Percentiles rank a stretch among this genome's conserved stretches.
These are phyloP conservation scores for Perodicticus potto DNA, from an alignment of 2,797 vertebrate species.

Conservation along the genomic window DNA sequence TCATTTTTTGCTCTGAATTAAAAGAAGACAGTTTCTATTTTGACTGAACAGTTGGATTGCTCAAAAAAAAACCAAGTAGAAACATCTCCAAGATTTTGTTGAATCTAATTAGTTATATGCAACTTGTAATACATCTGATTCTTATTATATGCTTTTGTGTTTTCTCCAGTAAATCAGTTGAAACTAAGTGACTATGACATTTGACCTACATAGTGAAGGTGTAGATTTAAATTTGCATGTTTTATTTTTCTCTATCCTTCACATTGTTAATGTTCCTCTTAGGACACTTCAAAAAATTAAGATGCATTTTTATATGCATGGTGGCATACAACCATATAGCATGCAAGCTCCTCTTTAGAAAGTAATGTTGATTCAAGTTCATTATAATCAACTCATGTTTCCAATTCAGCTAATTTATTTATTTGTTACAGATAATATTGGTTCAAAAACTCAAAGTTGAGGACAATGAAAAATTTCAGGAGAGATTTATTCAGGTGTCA, in stretches of 20 bases:
- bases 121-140: conserved; percentile 82
- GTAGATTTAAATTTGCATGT: conserved; percentile 75
- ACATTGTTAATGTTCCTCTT: conserved; percentile 40
- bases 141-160: conserved; percentile 77
- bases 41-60: conserved; percentile 72
- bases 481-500: conserved; percentile 46
- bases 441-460: conserved; percentile 45
- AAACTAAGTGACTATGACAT: conserved; percentile 81
- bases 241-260: conserved; percentile 78
- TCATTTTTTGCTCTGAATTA: conserved; percentile 70
- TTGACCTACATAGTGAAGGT: conserved; percentile 81
- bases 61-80: conserved; percentile 73
- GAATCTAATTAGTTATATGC: conserved; percentile 77
- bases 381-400: conserved; percentile 41
- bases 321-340: not conserved
- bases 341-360: not conserved
- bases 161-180: conserved; percentile 81
- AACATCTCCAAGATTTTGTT: conserved; percentile 79
- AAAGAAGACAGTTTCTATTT: conserved; percentile 76
- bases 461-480: conserved; percentile 61
- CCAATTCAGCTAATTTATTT: conserved; percentile 51
- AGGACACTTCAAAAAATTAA: conserved; percentile 46
- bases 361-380: conserved; percentile 24
- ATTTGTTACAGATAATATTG: conserved; percentile 58
- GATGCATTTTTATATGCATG: conserved; percentile 17